A percentile compares a stretch with the other conserved stretches of the same genome.
Conservation (phyloP, 2,888 invertebrate genomes). For the Eupithecia pulchellata region DNA sequence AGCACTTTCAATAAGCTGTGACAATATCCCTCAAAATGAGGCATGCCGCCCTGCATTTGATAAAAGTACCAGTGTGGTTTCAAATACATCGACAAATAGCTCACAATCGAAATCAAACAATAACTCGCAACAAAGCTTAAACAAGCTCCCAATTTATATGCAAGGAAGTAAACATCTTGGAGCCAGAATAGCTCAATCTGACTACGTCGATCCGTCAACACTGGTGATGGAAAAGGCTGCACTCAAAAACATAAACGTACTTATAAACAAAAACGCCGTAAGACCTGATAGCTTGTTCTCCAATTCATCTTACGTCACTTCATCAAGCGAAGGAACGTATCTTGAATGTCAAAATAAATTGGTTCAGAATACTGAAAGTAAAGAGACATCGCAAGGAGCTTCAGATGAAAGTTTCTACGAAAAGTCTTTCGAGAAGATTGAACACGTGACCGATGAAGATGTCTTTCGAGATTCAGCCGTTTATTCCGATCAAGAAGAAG, state of each 20-base stretch:
- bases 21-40: slow-evolving; percentile 68
- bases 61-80: slow-evolving; percentile 71
- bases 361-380: slow-evolving; percentile 33
- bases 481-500: slow-evolving; percentile 91
- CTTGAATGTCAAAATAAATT: slow-evolving; percentile 62
- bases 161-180: slow-evolving; percentile 93
- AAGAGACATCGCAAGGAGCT: slow-evolving; percentile 53
- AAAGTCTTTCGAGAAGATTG: slow-evolving; percentile 90
- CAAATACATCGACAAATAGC: slow-evolving; percentile 59
- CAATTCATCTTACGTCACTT: slow-evolving; percentile 84
- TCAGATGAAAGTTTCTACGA: slow-evolving; percentile 91
- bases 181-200: slow-evolving; percentile 94
- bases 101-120: slow-evolving; percentile 73
- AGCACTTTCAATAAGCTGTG: slow-evolving; percentile 73
- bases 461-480: slow-evolving; percentile 93
- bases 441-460: slow-evolving; percentile 88
- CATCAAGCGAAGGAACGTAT: slow-evolving; percentile 83
- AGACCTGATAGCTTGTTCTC: slow-evolving; percentile 85
- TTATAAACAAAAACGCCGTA: slow-evolving; percentile 86
- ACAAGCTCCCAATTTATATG: slow-evolving; percentile 87
- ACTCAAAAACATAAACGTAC: slow-evolving; percentile 84
- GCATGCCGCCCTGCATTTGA: slow-evolving; percentile 62
- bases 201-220: slow-evolving; percentile 93
- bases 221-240: slow-evolving; percentile 82
- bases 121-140: slow-evolving; percentile 73